phyloP scores from a whole-genome alignment of 2,113 vertebrate genomes.

The Apteryx owenii region DNA sequence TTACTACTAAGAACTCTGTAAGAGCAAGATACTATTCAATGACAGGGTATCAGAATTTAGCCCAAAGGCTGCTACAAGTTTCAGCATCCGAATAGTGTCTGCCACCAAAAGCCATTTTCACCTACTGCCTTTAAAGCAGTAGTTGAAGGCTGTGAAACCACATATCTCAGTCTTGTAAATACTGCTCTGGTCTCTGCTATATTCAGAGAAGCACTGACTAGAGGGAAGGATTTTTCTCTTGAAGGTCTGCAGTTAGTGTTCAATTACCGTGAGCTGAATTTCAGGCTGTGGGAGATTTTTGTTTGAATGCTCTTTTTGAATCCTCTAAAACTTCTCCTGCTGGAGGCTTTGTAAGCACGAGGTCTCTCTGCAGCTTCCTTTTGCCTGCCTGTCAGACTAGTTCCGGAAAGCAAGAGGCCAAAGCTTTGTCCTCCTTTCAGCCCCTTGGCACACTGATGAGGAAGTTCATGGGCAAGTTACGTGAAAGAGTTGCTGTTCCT shows the following conservation, averaged over 20 bases:
- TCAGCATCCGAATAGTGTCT: not conserved
- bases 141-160: not conserved
- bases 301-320: slow-evolving; percentile 14
- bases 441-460: not conserved
- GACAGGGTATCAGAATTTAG: not conserved
- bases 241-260: not conserved
- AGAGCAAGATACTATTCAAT: not conserved
- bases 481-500: not conserved
- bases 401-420: not conserved
- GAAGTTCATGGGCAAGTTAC: not conserved
- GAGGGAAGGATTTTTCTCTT: not conserved
- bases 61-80: not conserved
- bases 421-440: not conserved
- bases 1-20: not conserved
- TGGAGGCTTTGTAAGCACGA: not conserved
- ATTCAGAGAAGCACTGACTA: not conserved
- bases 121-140: not conserved
- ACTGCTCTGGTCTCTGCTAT: not conserved
- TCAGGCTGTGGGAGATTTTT: slow-evolving; percentile 1
- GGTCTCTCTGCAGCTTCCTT: not conserved
- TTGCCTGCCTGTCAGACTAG: not conserved
- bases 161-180: not conserved
- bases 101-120: not conserved
- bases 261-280: not conserved
- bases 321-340: not conserved